Evolutionary conservation across 1,140 invertebrate genomes (phyloP).

Genomic region (Leptinotarsa lineolata): DNA sequence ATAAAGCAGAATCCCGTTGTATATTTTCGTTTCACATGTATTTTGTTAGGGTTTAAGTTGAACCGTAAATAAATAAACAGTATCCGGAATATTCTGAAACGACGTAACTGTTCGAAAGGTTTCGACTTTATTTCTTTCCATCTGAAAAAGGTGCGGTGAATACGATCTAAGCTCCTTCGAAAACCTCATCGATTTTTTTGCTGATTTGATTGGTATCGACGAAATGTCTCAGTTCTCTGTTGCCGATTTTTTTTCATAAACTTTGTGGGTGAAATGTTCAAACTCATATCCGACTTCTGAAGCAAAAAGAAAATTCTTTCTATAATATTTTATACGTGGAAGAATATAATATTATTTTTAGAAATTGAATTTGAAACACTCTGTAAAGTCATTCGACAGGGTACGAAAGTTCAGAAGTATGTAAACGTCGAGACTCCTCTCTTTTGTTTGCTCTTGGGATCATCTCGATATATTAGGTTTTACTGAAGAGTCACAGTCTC

Average conservation of each 20-base stretch:
- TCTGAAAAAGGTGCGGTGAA: slow-evolving; percentile 1
- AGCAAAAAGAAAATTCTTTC: too few species aligned
- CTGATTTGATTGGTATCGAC: neutral
- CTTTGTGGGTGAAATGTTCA: too few species aligned
- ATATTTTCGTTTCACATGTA: slow-evolving; percentile 1
- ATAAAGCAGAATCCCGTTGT: slow-evolving; percentile 4
- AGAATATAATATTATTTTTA: too few species aligned
- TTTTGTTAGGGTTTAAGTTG: neutral
- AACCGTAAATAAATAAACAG: slow-evolving; percentile 3
- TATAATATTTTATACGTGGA: too few species aligned
- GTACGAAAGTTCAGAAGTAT: too few species aligned
- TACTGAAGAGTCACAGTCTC: too few species aligned
- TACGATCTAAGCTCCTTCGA: neutral
- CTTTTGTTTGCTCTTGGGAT: too few species aligned
- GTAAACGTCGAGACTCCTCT: too few species aligned
- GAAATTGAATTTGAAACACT: too few species aligned
- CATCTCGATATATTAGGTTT: too few species aligned
- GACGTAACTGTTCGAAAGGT: neutral
- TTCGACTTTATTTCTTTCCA: neutral
- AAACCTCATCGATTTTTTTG: neutral
- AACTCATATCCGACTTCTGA: too few species aligned
- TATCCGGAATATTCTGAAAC: neutral
- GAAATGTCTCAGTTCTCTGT: neutral
- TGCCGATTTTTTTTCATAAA: neutral
- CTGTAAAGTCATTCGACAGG: too few species aligned